Conservation (phyloP, 1,140 invertebrate species). For the Ceratosolen solmsi region DNA sequence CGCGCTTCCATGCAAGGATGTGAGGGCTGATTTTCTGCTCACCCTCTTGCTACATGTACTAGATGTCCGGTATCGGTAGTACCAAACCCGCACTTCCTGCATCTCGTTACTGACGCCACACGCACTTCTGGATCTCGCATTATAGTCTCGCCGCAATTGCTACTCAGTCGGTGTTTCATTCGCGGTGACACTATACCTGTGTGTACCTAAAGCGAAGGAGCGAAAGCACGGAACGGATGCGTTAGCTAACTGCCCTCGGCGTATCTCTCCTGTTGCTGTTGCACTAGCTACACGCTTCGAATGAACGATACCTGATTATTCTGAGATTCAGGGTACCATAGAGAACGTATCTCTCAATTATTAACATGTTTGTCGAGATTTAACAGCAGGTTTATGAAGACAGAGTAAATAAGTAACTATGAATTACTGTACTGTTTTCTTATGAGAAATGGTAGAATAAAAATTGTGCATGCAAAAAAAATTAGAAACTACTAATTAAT, state of each 20-base stretch:
- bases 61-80: neutral
- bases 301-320: neutral
- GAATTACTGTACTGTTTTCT: too few relatives aligned
- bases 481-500: too few relatives aligned
- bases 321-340: too few relatives aligned
- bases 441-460: too few relatives aligned
- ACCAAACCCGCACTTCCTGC: slow-evolving; percentile 65
- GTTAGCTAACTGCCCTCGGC: neutral
- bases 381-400: too few relatives aligned
- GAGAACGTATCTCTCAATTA: too few relatives aligned
- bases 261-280: neutral
- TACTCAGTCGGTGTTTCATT: slow-evolving; percentile 15
- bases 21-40: neutral
- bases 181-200: neutral
- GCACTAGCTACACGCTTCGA: neutral
- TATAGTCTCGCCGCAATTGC: slow-evolving; percentile 41
- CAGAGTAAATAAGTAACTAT: too few relatives aligned
- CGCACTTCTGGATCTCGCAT: slow-evolving; percentile 62
- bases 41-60: neutral
- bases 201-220: slow-evolving; percentile 7
- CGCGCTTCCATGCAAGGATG: neutral
- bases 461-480: too few relatives aligned
- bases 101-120: slow-evolving; percentile 69
- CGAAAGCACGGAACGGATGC: too few relatives aligned
- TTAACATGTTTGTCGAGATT: too few relatives aligned